Percentiles rank a stretch among this genome's conserved stretches.
Evolutionary conservation across 2,797 vertebrate species (phyloP).

Genomic region (Xerus rutilus): DNA sequence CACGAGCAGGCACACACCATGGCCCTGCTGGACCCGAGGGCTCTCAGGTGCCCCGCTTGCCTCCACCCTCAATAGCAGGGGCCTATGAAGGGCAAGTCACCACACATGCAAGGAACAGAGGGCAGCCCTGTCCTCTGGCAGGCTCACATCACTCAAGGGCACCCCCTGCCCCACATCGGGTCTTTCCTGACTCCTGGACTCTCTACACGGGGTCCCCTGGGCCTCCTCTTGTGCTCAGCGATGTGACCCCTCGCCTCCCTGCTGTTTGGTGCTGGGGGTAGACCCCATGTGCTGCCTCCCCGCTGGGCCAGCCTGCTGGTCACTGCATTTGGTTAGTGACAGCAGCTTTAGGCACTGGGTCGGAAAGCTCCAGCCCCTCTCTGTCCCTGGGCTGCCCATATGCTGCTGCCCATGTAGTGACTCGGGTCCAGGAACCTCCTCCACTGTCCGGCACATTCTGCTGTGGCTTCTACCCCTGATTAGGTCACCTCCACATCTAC

Average conservation of each 20-base stretch:
- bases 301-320: neutral
- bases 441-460: accelerated
- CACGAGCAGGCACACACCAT: too few species aligned
- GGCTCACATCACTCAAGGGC: too few species aligned
- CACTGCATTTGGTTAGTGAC: neutral
- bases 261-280: neutral
- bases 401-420: neutral
- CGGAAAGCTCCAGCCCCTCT: neutral
- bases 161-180: neutral
- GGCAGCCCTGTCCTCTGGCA: accelerated
- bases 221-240: neutral
- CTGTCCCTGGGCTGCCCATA: neutral
- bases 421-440: neutral
- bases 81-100: neutral
- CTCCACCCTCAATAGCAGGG: neutral
- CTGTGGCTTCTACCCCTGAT: neutral
- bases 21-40: accelerated
- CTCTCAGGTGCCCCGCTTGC: neutral
- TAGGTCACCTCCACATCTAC: neutral
- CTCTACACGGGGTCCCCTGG: neutral
- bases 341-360: neutral
- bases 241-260: neutral
- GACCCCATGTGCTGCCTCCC: neutral
- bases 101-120: neutral
- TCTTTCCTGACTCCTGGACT: neutral